These are phyloP conservation scores for Malachius bipustulatus DNA, from an alignment of 2,888 invertebrate genomes.

Conservation along the genomic window DNA sequence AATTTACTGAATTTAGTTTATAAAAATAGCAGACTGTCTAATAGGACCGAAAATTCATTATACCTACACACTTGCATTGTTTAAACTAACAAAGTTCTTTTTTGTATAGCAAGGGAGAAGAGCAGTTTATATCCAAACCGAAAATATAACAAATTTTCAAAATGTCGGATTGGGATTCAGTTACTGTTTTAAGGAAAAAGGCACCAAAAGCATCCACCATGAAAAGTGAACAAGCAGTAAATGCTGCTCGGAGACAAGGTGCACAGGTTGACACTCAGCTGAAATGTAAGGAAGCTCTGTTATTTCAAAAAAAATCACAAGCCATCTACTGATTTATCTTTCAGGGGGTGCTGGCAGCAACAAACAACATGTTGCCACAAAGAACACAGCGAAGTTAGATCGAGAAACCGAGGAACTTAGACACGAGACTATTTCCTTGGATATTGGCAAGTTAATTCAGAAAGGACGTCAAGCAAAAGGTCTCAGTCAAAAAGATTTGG, in stretches of 20 bases:
- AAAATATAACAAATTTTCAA: no score
- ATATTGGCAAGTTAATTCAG: slow-evolving; percentile 89
- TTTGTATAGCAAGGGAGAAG: no score
- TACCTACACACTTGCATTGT: no score
- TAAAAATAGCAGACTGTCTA: no score
- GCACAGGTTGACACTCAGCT: slow-evolving; percentile 85
- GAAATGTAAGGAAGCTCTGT: slow-evolving; percentile 59
- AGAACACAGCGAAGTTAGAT: slow-evolving; percentile 96
- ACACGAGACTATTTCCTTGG: slow-evolving; percentile 77
- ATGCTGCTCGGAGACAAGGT: slow-evolving; percentile 87
- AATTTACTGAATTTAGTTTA: no score
- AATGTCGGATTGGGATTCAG: slow-evolving; percentile 84
- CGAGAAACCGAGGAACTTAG: slow-evolving; percentile 96
- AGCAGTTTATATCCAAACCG: no score
- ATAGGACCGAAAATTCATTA: no score
- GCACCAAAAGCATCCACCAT: slow-evolving; percentile 80
- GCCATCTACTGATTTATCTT: slow-evolving; percentile 14
- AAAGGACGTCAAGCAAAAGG: slow-evolving; percentile 90
- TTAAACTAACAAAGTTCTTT: no score
- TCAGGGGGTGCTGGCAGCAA: slow-evolving; percentile 89
- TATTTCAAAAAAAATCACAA: slow-evolving; percentile 16
- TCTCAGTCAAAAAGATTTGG: slow-evolving; percentile 95
- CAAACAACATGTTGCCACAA: slow-evolving; percentile 88
- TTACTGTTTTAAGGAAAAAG: slow-evolving; percentile 84
- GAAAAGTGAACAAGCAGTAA: slow-evolving; percentile 87